These are phyloP conservation scores for Sphenopsis melanotis DNA, from an alignment of 2,797 vertebrate genomes.

Conservation along the genomic window DNA sequence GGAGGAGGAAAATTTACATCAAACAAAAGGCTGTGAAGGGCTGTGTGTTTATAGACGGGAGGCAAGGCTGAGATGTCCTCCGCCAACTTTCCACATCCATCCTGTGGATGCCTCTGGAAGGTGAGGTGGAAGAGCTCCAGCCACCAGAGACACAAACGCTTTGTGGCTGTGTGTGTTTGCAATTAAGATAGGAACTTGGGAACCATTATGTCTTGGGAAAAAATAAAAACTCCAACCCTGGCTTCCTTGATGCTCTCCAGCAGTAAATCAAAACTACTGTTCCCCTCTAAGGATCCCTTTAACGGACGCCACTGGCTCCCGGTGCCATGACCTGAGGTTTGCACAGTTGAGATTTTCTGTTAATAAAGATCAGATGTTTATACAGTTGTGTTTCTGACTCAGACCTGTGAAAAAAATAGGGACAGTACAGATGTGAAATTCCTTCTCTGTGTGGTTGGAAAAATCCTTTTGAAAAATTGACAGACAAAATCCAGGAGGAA, in stretches of 20 bases:
- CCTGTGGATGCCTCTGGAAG: conserved; percentile 39
- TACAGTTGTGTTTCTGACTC: conserved; percentile 60
- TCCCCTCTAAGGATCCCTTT: conserved; percentile 49
- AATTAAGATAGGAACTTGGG: conserved; percentile 53
- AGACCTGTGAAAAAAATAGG: conserved; percentile 49
- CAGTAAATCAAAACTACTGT: conserved; percentile 51
- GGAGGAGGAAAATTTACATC: conserved; percentile 32
- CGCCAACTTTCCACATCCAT: conserved; percentile 51
- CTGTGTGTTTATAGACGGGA: conserved; percentile 26
- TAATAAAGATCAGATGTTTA: conserved; percentile 67
- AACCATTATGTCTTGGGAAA: conserved; percentile 31
- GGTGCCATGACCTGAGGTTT: conserved; percentile 18
- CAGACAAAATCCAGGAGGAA: not conserved
- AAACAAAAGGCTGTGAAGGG: conserved; percentile 48
- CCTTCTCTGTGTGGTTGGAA: conserved; percentile 38
- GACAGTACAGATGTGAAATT: conserved; percentile 28
- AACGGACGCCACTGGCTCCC: conserved; percentile 34
- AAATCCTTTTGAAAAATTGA: conserved; percentile 32
- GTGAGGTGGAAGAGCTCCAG: conserved; percentile 48
- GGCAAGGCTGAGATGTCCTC: not conserved
- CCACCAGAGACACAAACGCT: conserved; percentile 15
- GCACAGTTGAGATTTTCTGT: conserved; percentile 36
- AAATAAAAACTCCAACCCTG: not conserved
- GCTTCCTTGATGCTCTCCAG: not conserved
- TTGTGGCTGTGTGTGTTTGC: conserved; percentile 49